Base-by-base conservation (phyloP, 1,140 invertebrate genomes). In the Sitobion miscanthi region DNA sequence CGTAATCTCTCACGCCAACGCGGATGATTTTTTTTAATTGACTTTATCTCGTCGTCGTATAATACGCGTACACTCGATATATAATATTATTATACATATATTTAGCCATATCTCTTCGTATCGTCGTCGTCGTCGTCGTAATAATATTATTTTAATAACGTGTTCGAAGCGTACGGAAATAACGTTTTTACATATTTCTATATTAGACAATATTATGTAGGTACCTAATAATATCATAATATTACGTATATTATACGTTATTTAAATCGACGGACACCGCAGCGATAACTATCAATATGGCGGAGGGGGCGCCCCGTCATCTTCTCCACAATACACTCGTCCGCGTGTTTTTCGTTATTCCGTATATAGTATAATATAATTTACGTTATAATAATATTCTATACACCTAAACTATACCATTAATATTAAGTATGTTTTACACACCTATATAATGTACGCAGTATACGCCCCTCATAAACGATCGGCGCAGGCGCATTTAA, bases 1-100 rank as follows among this genome's bases (percentile, higher is more conserved):
- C 30, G n/a, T 82, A 82, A 82, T 83, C 82, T 83, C 82, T 38
- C 82, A 83, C 82, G 77, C 77, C 35, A 82, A 82, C 77, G 77
- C 77, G 17, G 35, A 23, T 38, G 82, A 83, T 21, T 42, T 83
- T 83, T 38, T 23, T 38, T 83, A 83, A 83, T 83, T 38, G 62
- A 69, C 62, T 69, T 69, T 69, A 69, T 69, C 62, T 69, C 62
- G 25, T 69, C 57, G 57, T 62, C 62, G 25, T 69, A 14, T n/a
- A 69, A 52, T 52, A 52, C 49, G 11, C 52, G 52, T n/a, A 17
- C 25, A 62, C 57, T 11, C 57, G 2, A 62, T n/a, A 69, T n/a
- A 69, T 69, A 17, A 69, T 62, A 25, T 1, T 69, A 69, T n/a
- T 69, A n/a, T 14, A n/a, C n/a, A n/a, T n/a, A 69, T 6, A 17